phyloP scores from a whole-genome alignment of 2,113 vertebrate species.

The Zosterops lateralis region DNA sequence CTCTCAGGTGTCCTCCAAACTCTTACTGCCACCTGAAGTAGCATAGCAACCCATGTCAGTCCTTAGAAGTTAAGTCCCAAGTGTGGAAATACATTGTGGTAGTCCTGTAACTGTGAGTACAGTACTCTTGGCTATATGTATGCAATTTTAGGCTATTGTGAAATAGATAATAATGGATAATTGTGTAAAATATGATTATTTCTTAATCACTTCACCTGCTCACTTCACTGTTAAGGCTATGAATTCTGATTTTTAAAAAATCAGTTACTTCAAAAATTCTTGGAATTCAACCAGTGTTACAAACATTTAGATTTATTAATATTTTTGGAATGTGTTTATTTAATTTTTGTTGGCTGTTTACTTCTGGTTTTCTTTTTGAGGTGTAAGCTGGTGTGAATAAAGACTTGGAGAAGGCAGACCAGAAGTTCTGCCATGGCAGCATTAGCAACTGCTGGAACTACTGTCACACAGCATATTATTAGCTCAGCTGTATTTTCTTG shows the following conservation, averaged over 20 bases:
- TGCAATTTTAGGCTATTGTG: not conserved
- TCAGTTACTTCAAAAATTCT: not conserved
- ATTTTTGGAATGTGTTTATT: not conserved
- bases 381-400: not conserved
- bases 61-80: not conserved
- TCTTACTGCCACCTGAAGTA: not conserved
- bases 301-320: not conserved
- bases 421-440: not conserved
- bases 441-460: not conserved
- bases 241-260: not conserved
- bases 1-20: not conserved
- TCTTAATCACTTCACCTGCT: not conserved
- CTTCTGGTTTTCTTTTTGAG: not conserved
- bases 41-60: accelerated
- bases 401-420: not conserved
- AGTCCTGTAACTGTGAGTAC: not conserved
- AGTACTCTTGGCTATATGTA: not conserved
- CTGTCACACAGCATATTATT: not conserved
- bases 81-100: not conserved
- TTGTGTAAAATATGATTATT: not conserved
- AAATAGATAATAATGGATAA: not conserved
- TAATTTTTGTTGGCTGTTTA: not conserved
- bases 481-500: not conserved
- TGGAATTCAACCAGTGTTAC: not conserved
- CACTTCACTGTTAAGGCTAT: not conserved